phyloP scores from a whole-genome alignment of 2,797 vertebrate genomes.

The Nothura maculosa region DNA sequence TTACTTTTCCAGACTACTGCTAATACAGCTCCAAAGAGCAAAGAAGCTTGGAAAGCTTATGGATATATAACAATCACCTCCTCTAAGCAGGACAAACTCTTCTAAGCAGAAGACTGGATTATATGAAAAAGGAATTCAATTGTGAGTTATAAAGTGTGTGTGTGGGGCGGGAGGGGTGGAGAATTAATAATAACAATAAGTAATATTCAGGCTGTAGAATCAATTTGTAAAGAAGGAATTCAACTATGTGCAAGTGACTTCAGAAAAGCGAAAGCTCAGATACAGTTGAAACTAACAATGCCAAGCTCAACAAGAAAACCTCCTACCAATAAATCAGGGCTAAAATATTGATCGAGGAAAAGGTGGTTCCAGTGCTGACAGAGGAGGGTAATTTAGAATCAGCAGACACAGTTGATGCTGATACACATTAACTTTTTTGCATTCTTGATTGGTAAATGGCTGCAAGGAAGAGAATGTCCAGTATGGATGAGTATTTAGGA shows the following conservation, averaged over 20 bases:
- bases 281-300: not conserved
- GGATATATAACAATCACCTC: not conserved
- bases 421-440: not conserved
- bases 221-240: not conserved
- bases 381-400: not conserved
- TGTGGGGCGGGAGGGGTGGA: too few species aligned
- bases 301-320: not conserved
- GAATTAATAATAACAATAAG: too few species aligned
- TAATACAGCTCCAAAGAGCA: not conserved
- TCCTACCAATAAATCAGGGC: not conserved
- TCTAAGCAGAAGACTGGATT: too few species aligned
- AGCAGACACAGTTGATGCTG: not conserved
- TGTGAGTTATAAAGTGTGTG: too few species aligned
- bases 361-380: not conserved
- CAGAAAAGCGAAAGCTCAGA: not conserved
- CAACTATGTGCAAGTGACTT: not conserved
- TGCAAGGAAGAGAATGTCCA: not conserved
- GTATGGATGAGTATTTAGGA: not conserved
- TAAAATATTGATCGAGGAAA: not conserved
- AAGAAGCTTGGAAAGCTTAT: not conserved
- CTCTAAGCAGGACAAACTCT: too few species aligned
- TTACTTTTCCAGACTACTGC: not conserved
- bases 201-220: too few species aligned
- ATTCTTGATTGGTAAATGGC: too few species aligned
- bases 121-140: too few species aligned